These are phyloP conservation scores for Eledona agricola DNA, from an alignment of 2,888 invertebrate species.

Conservation along the genomic window DNA sequence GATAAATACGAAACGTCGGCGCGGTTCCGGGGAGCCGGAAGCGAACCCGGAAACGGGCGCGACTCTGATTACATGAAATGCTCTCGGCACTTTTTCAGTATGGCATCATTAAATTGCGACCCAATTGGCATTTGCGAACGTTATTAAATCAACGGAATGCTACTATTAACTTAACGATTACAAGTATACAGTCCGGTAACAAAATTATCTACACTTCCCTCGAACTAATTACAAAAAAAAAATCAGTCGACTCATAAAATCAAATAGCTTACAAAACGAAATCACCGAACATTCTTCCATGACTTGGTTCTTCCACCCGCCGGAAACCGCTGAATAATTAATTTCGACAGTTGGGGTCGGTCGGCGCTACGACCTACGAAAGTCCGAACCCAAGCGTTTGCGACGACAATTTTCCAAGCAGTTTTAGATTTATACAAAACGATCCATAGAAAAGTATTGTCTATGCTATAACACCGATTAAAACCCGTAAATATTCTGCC, in stretches of 20 bases:
- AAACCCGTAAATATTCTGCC: slow-evolving; percentile 57
- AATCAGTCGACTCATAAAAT: slow-evolving; percentile 27
- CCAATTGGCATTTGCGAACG: slow-evolving; percentile 19
- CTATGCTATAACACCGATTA: slow-evolving; percentile 35
- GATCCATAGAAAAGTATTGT: slow-evolving; percentile 36
- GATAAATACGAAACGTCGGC: slow-evolving; percentile 42
- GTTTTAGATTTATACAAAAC: slow-evolving; percentile 27
- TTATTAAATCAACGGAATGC: slow-evolving; percentile 33
- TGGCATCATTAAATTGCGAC: slow-evolving; percentile 34
- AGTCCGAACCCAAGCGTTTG: slow-evolving; percentile 34
- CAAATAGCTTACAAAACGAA: not conserved
- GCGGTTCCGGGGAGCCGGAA: slow-evolving; percentile 2
- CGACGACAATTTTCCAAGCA: slow-evolving; percentile 30
- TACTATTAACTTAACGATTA: slow-evolving; percentile 22
- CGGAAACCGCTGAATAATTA: slow-evolving; percentile 23
- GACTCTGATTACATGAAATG: slow-evolving; percentile 31
- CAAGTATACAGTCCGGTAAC: slow-evolving; percentile 33
- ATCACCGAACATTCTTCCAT: slow-evolving; percentile 25
- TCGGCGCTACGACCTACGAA: slow-evolving; percentile 22
- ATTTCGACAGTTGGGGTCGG: slow-evolving; percentile 19
- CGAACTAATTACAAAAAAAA: slow-evolving; percentile 25
- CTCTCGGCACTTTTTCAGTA: slow-evolving; percentile 36
- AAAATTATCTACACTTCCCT: slow-evolving; percentile 30
- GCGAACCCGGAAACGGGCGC: slow-evolving; percentile 5
- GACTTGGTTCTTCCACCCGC: slow-evolving; percentile 21